Conservation (phyloP, 2,888 invertebrate genomes). For the Sarcophaga variegata region DNA sequence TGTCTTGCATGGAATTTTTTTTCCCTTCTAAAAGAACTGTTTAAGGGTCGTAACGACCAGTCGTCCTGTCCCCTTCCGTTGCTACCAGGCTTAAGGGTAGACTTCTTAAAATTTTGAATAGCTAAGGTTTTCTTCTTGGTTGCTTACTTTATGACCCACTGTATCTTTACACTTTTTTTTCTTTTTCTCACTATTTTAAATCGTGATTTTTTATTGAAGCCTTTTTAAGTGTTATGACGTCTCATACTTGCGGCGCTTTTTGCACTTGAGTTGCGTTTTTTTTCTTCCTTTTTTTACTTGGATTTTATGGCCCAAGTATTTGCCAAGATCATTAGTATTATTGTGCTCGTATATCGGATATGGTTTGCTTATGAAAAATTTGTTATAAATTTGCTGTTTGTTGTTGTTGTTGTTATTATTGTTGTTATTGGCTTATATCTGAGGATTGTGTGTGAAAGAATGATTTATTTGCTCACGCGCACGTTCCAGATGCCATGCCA, state of each 20-base stretch:
- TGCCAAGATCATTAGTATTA: slow-evolving; percentile 54
- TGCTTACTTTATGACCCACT: slow-evolving; percentile 34
- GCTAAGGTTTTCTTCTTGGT: no score
- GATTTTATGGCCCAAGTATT: slow-evolving; percentile 30
- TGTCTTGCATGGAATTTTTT: no score
- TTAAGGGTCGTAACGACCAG: no score
- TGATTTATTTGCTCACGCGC: slow-evolving; percentile 81
- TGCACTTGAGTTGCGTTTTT: slow-evolving; percentile 75
- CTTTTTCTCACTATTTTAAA: slow-evolving; percentile 32
- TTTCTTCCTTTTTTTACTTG: slow-evolving; percentile 30
- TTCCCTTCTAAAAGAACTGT: no score
- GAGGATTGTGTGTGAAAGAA: slow-evolving; percentile 71
- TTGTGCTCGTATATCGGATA: slow-evolving; percentile 29
- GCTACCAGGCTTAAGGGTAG: not conserved
- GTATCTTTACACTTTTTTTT: not conserved
- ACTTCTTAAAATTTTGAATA: no score
- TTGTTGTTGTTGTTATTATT: not conserved
- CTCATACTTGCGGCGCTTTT: slow-evolving; percentile 77
- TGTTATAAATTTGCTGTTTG: slow-evolving; percentile 59
- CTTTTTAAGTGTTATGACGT: slow-evolving; percentile 66
- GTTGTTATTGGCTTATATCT: slow-evolving; percentile 30
- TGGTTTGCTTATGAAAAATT: slow-evolving; percentile 70
- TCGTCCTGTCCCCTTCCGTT: no score
- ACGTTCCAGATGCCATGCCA: slow-evolving; percentile 67
- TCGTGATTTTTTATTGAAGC: slow-evolving; percentile 61